phyloP scores from a whole-genome alignment of 2,113 vertebrate genomes.

The Rafetus swinhoei region DNA sequence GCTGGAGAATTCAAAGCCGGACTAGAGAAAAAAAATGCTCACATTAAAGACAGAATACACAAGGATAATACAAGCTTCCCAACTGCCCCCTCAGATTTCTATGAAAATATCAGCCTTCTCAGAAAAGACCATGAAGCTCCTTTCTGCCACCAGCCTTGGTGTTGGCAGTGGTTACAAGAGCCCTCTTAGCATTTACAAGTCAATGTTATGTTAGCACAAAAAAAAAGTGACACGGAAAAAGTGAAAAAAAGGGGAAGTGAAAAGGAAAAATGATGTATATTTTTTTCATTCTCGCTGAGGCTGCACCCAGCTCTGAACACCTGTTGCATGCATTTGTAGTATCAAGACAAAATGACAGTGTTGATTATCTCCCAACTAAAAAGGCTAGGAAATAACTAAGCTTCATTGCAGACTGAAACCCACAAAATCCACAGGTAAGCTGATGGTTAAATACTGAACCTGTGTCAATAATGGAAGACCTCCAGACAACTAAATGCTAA shows the following conservation, averaged over 20 bases:
- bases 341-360: neutral
- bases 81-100: conserved; percentile 6
- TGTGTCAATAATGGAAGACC: neutral
- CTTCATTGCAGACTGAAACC: neutral
- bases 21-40: neutral
- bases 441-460: neutral
- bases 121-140: neutral
- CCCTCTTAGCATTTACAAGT: neutral
- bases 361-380: neutral
- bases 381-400: neutral
- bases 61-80: conserved; percentile 20
- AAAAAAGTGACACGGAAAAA: conserved; percentile 20
- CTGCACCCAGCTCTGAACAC: neutral
- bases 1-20: neutral
- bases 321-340: neutral
- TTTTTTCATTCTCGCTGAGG: neutral
- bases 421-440: neutral
- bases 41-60: neutral
- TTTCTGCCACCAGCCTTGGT: neutral
- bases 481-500: neutral
- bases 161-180: neutral
- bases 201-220: neutral
- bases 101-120: conserved; percentile 16
- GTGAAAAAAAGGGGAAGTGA: conserved; percentile 23
- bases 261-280: neutral